These are phyloP conservation scores for Zosterops japonicus DNA, from an alignment of 2,113 vertebrate genomes.

Conservation along the genomic window DNA sequence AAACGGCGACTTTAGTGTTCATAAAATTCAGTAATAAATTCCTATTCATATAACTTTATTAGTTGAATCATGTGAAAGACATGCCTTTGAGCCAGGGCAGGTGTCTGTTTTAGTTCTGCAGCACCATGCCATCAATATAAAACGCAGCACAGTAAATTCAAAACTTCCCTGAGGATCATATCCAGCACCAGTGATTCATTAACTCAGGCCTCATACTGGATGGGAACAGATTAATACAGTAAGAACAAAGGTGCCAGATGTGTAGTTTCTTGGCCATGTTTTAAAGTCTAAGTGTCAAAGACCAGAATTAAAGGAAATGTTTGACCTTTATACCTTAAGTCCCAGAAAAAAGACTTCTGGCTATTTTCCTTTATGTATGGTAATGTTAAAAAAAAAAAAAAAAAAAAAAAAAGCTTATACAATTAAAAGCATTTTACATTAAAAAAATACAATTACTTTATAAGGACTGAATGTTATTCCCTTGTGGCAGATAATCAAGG, in stretches of 20 bases:
- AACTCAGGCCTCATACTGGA: not conserved
- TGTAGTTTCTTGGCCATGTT: not conserved
- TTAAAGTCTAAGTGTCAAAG: not conserved
- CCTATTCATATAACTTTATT: constrained; percentile 1
- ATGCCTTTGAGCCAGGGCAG: not conserved
- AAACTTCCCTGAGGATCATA: constrained; percentile 10
- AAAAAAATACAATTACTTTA: not conserved
- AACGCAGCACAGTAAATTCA: not conserved
- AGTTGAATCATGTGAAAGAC: not conserved
- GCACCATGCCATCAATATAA: not conserved
- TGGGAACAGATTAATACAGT: not conserved
- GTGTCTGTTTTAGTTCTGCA: constrained; percentile 7
- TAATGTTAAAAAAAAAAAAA: not conserved
- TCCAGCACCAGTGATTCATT: not conserved
- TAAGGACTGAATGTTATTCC: not conserved
- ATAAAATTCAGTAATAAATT: constrained; percentile 28
- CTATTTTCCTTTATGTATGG: not conserved
- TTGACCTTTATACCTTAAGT: not conserved
- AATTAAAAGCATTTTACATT: not conserved
- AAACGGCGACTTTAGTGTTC: not conserved
- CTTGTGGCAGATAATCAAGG: not conserved
- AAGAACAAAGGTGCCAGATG: not conserved
- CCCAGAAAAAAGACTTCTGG: not conserved
- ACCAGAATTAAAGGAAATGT: not conserved
- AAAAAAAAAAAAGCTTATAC: not conserved